These are phyloP conservation scores for Phlogophora meticulosa DNA, from an alignment of 2,888 invertebrate genomes.

Conservation along the genomic window DNA sequence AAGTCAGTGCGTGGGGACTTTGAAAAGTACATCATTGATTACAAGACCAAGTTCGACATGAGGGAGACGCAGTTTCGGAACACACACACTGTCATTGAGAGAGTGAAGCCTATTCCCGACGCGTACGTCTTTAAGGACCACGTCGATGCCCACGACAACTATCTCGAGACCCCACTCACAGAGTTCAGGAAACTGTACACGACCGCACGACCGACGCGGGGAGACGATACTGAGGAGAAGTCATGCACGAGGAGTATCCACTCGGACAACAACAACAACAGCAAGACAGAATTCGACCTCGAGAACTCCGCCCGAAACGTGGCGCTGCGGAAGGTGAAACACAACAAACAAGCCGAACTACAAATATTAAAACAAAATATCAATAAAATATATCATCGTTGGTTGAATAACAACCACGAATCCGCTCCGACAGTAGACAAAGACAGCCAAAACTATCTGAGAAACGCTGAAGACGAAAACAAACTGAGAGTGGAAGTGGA, in stretches of 20 bases:
- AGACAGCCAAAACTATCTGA: not conserved
- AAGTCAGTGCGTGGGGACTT: conserved; percentile 69
- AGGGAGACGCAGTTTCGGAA: conserved; percentile 69
- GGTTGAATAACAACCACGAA: conserved; percentile 52
- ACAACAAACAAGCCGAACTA: conserved; percentile 70
- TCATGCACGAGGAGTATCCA: not conserved
- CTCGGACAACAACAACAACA: conserved; percentile 12
- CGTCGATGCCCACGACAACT: conserved; percentile 62
- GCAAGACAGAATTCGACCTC: conserved; percentile 16
- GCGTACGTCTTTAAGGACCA: conserved; percentile 45
- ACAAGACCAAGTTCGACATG: conserved; percentile 72
- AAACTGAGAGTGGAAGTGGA: conserved; percentile 77
- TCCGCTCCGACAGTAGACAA: conserved; percentile 6
- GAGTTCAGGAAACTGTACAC: conserved; percentile 85
- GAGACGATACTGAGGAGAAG: conserved; percentile 1
- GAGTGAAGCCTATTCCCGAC: conserved; percentile 71
- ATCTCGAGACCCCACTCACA: conserved; percentile 80
- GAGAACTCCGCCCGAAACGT: conserved; percentile 40
- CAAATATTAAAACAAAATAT: conserved; percentile 76
- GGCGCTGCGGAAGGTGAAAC: conserved; percentile 49
- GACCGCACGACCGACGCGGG: conserved; percentile 43
- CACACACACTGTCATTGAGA: conserved; percentile 65
- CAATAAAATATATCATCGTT: conserved; percentile 71
- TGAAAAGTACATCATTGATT: conserved; percentile 78
- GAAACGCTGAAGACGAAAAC: conserved; percentile 61